phyloP scores from a whole-genome alignment of 2,888 invertebrate species.

The Magallana nippona region DNA sequence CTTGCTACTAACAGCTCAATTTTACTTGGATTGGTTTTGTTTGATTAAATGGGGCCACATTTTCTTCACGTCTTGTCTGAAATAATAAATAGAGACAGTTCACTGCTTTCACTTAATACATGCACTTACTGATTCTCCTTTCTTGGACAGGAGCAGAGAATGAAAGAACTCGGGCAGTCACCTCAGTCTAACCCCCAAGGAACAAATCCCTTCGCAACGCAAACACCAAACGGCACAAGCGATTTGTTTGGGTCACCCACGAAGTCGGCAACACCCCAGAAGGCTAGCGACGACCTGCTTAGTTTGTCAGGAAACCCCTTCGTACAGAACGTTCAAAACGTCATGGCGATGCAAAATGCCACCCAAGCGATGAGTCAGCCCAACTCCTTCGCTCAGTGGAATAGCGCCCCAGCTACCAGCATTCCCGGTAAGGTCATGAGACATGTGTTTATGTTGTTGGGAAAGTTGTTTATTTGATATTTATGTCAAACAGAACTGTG shows the following conservation, averaged over 20 bases:
- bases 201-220: slow-evolving; percentile 52
- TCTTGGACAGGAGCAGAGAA: slow-evolving; percentile 64
- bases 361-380: slow-evolving; percentile 49
- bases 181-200: slow-evolving; percentile 69
- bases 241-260: slow-evolving; percentile 56
- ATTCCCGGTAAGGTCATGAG: slow-evolving; percentile 37
- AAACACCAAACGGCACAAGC: slow-evolving; percentile 55
- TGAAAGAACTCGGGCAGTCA: slow-evolving; percentile 64
- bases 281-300: slow-evolving; percentile 93
- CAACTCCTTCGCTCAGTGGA: slow-evolving; percentile 63
- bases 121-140: not conserved
- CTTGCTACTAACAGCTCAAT: no score
- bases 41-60: no score
- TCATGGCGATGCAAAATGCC: slow-evolving; percentile 67
- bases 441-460: no score
- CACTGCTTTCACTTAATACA: not conserved
- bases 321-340: slow-evolving; percentile 81
- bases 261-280: slow-evolving; percentile 73
- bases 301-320: slow-evolving; percentile 93
- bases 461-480: no score
- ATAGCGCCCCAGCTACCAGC: slow-evolving; percentile 52
- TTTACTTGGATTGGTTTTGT: no score
- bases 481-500: no score
- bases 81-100: no score
- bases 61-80: no score